Evolutionary conservation across 2,113 vertebrate genomes (phyloP).

Genomic region (Pterophyllum scalare): DNA sequence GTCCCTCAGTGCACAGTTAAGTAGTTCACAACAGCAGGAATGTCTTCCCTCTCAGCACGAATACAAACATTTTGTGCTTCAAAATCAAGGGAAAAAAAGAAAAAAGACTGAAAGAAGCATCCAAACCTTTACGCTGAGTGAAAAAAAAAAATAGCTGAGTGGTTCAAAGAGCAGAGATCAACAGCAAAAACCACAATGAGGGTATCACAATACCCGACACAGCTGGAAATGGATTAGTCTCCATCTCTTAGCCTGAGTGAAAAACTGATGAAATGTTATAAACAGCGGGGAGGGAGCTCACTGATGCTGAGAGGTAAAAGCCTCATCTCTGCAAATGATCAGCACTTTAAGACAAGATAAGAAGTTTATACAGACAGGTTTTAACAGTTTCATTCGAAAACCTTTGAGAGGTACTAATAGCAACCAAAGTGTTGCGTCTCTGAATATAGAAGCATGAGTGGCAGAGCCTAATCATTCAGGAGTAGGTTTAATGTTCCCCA

Average conservation of each 20-base stretch:
- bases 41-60: not conserved
- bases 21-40: not conserved
- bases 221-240: slow-evolving; percentile 26
- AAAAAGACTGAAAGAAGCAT: not conserved
- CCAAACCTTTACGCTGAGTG: not conserved
- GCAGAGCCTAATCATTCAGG: not conserved
- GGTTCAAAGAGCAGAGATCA: not conserved
- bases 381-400: not conserved
- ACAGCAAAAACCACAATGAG: not conserved
- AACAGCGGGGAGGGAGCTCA: slow-evolving; percentile 2
- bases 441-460: not conserved
- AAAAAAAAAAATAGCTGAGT: not conserved
- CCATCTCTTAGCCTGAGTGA: not conserved
- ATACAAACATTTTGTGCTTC: not conserved
- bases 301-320: not conserved
- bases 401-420: not conserved
- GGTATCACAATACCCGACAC: not conserved
- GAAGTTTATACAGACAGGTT: not conserved
- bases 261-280: slow-evolving; percentile 10
- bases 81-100: not conserved
- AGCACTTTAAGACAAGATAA: not conserved
- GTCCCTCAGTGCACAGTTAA: not conserved
- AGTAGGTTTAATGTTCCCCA: slow-evolving; percentile 14
- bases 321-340: not conserved
- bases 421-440: not conserved